Evolutionary conservation across 1,140 invertebrate species (phyloP), one percentile per base, ranked within the genome.

Genomic region (Lineus longissimus): DNA sequence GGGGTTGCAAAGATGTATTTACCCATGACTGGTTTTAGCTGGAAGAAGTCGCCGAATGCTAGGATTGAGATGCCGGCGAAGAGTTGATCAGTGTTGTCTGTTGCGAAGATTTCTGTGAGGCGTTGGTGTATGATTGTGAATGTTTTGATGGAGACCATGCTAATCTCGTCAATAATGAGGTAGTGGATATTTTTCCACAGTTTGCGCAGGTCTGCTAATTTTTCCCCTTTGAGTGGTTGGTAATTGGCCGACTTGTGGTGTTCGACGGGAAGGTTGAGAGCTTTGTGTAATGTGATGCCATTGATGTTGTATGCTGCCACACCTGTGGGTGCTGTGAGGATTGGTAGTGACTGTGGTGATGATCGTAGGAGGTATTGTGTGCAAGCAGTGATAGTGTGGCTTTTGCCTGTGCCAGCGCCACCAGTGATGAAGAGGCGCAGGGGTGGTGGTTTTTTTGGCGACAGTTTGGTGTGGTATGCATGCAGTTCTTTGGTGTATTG

Each of bases 311-410:
- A 59, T 19, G 69, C 69, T 23, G 57, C 59, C 23, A 59, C 62
- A 19, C 69, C 69, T 43, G 69, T 71, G 36, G 66, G 66, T 1
- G 61, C 69, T 66, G 57, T 66, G 19, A 71, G 55, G 9, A 66
- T 7, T 22, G 66, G 64, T 23, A 59, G 57, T 15, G 25, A 33
- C 19, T 15, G 1, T 25, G 55, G 6, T 33, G 60, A 60, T 23
- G 22, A 55, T 4, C 56, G 22, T 15, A 64, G 41, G 13, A 68
- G 31, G 40, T 55, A 68, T 7, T 41, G 45, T 33, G 55, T 62
- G n/a, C 59, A 41, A 11, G 60, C 23, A 55, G 56, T 30, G 23
- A 59, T 58, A 9, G 33, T 31, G 58, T 61, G 63, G 9, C 58
- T 66, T 56, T 68, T 68, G 11, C 66, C 66, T 9, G 59, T 59